Evolutionary conservation across 2,888 invertebrate species (phyloP).

Genomic region (Xestia sexstrigata): DNA sequence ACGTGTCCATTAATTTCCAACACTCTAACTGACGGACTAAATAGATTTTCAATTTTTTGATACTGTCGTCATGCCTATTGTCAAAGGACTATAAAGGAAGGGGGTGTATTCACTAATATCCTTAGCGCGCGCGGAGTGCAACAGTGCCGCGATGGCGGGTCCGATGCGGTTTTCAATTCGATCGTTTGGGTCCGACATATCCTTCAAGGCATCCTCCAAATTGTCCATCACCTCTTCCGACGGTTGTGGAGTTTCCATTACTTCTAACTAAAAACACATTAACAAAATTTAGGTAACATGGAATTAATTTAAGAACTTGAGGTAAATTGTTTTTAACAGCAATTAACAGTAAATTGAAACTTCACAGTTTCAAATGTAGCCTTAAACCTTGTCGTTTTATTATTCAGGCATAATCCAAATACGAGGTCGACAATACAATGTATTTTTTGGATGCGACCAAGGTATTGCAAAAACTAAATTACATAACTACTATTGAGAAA

Average conservation of each 20-base stretch:
- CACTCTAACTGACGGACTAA: too few relatives aligned
- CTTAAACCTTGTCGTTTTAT: not conserved
- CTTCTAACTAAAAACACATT: constrained; percentile 73
- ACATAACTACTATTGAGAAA: too few relatives aligned
- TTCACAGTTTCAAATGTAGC: not conserved
- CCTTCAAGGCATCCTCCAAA: constrained; percentile 79
- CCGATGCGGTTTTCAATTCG: constrained; percentile 77
- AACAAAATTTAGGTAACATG: not conserved
- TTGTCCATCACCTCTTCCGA: constrained; percentile 73
- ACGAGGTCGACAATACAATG: not conserved
- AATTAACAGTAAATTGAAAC: not conserved
- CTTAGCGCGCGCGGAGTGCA: constrained; percentile 73
- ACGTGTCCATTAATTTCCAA: too few relatives aligned
- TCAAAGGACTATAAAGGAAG: not conserved
- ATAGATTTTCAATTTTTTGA: too few relatives aligned
- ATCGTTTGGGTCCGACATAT: constrained; percentile 71
- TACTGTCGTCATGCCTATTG: too few relatives aligned
- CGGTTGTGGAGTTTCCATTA: constrained; percentile 76
- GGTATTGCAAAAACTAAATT: not conserved
- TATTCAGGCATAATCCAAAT: not conserved
- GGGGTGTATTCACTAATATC: constrained; percentile 73
- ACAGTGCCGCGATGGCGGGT: constrained; percentile 81
- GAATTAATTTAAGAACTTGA: not conserved
- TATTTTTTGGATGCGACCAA: too few relatives aligned
- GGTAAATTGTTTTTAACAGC: not conserved